Conservation (phyloP, 2,113 vertebrate genomes). For the Xiphorhynchus elegans region DNA sequence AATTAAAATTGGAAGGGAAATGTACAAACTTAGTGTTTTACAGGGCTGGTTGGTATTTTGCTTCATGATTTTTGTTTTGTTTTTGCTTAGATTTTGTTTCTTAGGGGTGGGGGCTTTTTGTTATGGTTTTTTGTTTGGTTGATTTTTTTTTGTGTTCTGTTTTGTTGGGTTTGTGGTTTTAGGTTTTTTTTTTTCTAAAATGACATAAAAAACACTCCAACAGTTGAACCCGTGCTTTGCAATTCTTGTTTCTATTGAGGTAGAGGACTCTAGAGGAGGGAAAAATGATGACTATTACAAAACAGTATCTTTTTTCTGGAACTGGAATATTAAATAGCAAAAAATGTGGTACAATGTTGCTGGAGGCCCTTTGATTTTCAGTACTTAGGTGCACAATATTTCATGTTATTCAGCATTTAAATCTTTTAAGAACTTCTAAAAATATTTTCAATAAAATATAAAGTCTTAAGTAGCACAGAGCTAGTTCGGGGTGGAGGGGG, state of each 20-base stretch:
- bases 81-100: not conserved
- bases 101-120: not conserved
- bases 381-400: not conserved
- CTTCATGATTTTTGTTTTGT: not conserved
- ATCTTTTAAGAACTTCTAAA: not conserved
- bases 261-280: not conserved
- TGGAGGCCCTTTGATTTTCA: not conserved
- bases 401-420: not conserved
- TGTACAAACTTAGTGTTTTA: not conserved
- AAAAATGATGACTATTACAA: not conserved
- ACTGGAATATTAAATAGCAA: not conserved
- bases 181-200: not conserved
- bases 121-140: not conserved
- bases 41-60: not conserved
- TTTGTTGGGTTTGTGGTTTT: not conserved
- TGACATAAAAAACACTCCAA: not conserved
- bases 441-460: not conserved
- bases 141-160: not conserved
- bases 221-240: not conserved
- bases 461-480: not conserved
- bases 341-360: not conserved
- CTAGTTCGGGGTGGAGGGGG: not conserved
- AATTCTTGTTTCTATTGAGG: not conserved
- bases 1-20: not conserved
- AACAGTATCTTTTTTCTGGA: not conserved